A percentile compares a stretch with the other conserved stretches of the same genome.
Conservation (phyloP, 1,140 invertebrate genomes). For the Drosophila truncata region DNA sequence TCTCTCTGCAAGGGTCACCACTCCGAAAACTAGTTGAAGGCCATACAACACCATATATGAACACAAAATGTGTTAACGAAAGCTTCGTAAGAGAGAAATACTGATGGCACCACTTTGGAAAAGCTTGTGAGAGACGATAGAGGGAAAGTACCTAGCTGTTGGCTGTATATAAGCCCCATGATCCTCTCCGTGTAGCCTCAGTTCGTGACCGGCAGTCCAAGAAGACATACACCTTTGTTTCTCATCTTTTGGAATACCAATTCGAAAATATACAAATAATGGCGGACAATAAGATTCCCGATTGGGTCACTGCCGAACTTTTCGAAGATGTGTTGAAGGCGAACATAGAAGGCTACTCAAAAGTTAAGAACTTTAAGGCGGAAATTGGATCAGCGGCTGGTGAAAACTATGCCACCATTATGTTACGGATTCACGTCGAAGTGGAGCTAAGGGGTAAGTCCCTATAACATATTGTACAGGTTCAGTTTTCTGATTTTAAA, state of each 20-base stretch:
- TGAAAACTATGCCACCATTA: conserved; percentile 72
- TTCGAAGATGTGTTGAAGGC: conserved; percentile 65
- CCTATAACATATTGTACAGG: fast-evolving
- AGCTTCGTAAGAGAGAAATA: conserved; percentile 1
- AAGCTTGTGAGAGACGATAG: conserved; percentile 4
- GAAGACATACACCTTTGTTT: background rate
- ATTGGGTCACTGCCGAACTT: conserved; percentile 60
- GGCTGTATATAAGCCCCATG: background rate
- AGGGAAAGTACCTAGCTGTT: background rate
- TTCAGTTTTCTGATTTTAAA: background rate
- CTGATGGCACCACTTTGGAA: background rate
- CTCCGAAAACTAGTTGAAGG: conserved; percentile 1
- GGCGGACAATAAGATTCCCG: conserved; percentile 49
- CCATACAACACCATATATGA: background rate
- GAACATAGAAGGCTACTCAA: conserved; percentile 46
- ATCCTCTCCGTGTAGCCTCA: background rate
- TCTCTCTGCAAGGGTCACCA: background rate
- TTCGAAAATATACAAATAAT: background rate
- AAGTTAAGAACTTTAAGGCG: conserved; percentile 62
- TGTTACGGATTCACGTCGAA: conserved; percentile 63
- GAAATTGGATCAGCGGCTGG: conserved; percentile 50
- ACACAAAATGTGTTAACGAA: background rate
- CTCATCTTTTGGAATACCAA: background rate
- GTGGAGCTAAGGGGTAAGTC: conserved; percentile 64
- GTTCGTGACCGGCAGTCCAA: background rate